Evolutionary conservation across 2,797 vertebrate species (phyloP), one percentile per base, ranked within the genome.

Genomic region (Sternarchorhynchus goeldii): DNA sequence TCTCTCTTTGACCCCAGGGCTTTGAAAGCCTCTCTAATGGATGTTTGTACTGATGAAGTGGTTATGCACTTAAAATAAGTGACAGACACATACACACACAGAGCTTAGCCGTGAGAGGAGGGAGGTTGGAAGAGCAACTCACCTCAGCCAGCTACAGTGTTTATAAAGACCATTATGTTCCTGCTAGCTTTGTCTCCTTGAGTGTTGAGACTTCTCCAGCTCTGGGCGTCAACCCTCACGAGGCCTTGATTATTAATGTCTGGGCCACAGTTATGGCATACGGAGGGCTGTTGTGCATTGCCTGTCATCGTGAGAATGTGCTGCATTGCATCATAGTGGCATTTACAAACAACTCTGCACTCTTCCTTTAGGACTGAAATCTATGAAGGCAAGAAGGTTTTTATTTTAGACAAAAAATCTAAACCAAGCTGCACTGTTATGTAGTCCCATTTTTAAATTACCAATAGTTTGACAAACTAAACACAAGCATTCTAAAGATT

Each of bases 11-110:
- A 80, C 64, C 32, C 25, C 10, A 45, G 63, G 59, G 29, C 74
- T 57, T 58, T 71, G 18, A 82, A 80, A 78, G 25, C 55, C 60
- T 50, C 41, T 60, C 62, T 75, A 82, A 86, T 86, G 81, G 76
- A 77, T 86, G 85, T 85, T 88, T 88, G 84, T 76, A 67, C 87
- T 87, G 83, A 74, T 76, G 77, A 78, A 75, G 81, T 79, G 84
- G 85, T 89, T 91, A 86, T 80, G 34, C 87, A 84, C 86, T 89
- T 88, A 78, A 77, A 87, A 75, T 76, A 76, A 85, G 64, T 81
- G 74, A 84, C 84, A 86, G 80, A 80, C 86, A 82, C 77, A 70
- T 79, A 82, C 55, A 78, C 81, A 78, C 29, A 70, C 25, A 55
- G 73, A 83, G 81, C 77, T 62, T 59, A 73, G 80, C 80, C 58